Evolutionary conservation across 2,113 vertebrate genomes (phyloP), one percentile per base, ranked within the genome.

Genomic region (Amblyornis subalaris): DNA sequence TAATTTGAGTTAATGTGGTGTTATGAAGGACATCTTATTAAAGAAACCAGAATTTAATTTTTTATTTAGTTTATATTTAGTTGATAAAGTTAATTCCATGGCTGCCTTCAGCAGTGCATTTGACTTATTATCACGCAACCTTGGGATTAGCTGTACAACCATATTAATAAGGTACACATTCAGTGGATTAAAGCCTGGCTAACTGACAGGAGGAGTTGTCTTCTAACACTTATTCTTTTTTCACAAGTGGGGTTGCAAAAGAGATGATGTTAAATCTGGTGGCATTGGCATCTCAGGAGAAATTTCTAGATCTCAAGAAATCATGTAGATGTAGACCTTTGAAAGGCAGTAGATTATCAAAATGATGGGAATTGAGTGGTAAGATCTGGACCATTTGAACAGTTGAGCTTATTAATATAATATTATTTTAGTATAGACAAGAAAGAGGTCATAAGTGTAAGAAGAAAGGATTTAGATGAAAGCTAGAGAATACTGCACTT

Each of bases 1-100:
- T 89, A 71, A 74, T 81, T 71, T 23, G 57, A 85, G 75, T 78
- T 90, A 93, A 87, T 78, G 61, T 87, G 48, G 12, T 92, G 64
- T 78, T 95, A 71, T 64, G 73, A 93, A 90, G 91, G 77, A 81
- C 58, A 64, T 81, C 22, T 66, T 88, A 50, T 77, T 89, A 93
- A 79, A 91, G 66, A 95, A 91, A 40, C 19, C 7, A 42, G 66
- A 24, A 47, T 92, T 89, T 84, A 90, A 71, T 93, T 92, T 94
- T 90, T 88, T 38, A 21, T 88, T 95, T 87, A 72, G 73, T 75
- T 94, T 93, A 69, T 25, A 48, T 85, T 75, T 72, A 33, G 23
- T 48, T 87, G 70, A 77, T 95, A 79, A 93, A 93, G 60, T 85
- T 87, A 78, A 53, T 70, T 87, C 61, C 16, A 1, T 79, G 47